A percentile compares a stretch with the other conserved stretches of the same genome.
These are phyloP conservation scores for Stomorhina lunata DNA, from an alignment of 2,888 invertebrate species.

Conservation along the genomic window DNA sequence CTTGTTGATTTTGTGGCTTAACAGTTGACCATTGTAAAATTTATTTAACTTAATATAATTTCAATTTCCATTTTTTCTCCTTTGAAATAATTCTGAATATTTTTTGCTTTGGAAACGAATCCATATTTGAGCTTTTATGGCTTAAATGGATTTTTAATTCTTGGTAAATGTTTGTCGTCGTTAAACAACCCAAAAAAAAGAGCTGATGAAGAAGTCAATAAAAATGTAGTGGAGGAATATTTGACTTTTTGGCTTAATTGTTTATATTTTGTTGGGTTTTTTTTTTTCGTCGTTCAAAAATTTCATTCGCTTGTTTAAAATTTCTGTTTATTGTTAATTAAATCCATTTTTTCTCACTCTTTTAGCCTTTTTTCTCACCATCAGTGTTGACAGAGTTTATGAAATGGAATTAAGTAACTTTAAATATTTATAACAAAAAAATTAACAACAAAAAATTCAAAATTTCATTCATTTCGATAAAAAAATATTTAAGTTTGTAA, in stretches of 20 bases:
- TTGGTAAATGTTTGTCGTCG: conserved; percentile 28
- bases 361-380: neutral
- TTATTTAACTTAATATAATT: conserved; percentile 31
- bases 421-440: neutral
- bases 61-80: neutral
- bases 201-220: conserved; percentile 56
- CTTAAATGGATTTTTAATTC: conserved; percentile 56
- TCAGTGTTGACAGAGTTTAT: conserved; percentile 41
- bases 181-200: neutral
- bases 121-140: conserved; percentile 56
- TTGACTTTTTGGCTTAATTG: conserved; percentile 44
- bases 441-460: neutral
- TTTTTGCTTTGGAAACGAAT: conserved; percentile 32
- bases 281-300: neutral
- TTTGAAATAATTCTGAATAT: neutral
- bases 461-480: too few species aligned
- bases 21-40: conserved; percentile 39
- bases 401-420: conserved; percentile 43
- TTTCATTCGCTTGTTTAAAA: conserved; percentile 13
- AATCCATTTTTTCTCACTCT: conserved; percentile 33
- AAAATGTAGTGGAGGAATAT: neutral
- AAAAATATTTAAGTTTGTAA: conserved; percentile 3
- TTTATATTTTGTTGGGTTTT: conserved; percentile 32
- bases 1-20: conserved; percentile 41
- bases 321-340: conserved; percentile 54